phyloP scores from a whole-genome alignment of 2,888 invertebrate species.

The Papilio elwesi region DNA sequence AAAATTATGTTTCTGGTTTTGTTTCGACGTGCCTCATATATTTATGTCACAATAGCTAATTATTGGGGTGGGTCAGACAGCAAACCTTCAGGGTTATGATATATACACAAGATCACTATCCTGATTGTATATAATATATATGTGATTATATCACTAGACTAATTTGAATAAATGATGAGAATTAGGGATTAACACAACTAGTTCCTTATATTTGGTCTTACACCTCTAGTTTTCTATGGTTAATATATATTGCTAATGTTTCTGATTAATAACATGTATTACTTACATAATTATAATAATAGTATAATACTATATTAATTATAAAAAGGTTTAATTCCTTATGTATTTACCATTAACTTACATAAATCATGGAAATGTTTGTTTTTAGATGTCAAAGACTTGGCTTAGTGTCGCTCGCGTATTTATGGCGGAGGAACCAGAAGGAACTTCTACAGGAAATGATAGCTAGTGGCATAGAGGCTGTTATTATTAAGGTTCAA shows the following conservation, averaged over 20 bases:
- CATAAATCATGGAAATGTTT: constrained; percentile 31
- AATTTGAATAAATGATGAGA: too few relatives aligned
- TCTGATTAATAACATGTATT: not conserved
- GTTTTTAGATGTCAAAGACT: constrained; percentile 92
- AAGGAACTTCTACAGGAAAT: constrained; percentile 97
- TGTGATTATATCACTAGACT: too few relatives aligned
- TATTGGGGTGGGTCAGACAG: too few relatives aligned
- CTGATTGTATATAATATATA: too few relatives aligned
- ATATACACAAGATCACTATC: too few relatives aligned
- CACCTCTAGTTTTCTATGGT: too few relatives aligned
- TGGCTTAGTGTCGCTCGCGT: constrained; percentile 94
- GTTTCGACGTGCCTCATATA: too few relatives aligned
- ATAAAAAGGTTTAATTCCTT: not conserved
- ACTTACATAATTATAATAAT: constrained; percentile 36
- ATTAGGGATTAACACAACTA: too few relatives aligned
- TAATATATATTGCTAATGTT: not conserved
- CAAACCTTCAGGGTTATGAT: too few relatives aligned
- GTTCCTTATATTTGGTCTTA: too few relatives aligned
- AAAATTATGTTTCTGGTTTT: too few relatives aligned
- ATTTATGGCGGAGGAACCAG: constrained; percentile 98
- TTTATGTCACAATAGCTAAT: too few relatives aligned
- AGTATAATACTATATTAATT: not conserved
- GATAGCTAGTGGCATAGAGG: constrained; percentile 96
- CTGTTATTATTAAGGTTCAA: constrained; percentile 96
- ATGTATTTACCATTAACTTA: not conserved